Evolutionary conservation across 2,113 vertebrate genomes (phyloP).

Genomic region (Antechinus flavipes): DNA sequence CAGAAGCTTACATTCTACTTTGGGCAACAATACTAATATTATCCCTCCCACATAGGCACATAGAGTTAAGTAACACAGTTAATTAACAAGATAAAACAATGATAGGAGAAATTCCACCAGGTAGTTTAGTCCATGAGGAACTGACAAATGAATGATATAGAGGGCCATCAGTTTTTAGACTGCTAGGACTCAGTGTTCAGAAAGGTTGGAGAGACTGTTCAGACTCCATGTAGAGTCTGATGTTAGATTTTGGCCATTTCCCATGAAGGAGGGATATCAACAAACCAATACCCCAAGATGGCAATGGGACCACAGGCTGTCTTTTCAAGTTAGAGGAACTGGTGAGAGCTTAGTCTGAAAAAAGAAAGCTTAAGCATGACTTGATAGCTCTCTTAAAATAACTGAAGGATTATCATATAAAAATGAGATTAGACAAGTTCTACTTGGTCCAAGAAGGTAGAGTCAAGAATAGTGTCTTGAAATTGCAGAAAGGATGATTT

Average conservation of each 20-base stretch:
- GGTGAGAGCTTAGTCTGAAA: neutral
- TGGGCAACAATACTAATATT: neutral
- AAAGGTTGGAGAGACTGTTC: neutral
- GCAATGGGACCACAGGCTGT: neutral
- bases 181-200: neutral
- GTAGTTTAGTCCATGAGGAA: neutral
- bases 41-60: neutral
- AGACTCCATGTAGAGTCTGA: neutral
- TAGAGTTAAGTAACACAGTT: neutral
- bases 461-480: neutral
- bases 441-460: neutral
- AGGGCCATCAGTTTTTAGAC: neutral
- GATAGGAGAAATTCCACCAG: no score
- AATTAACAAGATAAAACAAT: neutral
- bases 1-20: neutral
- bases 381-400: neutral
- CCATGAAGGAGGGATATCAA: neutral
- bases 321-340: neutral
- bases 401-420: neutral
- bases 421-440: neutral
- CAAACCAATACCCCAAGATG: neutral
- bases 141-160: neutral
- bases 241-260: neutral
- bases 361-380: neutral
- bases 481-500: neutral